phyloP scores from a whole-genome alignment of 2,113 vertebrate genomes.

The Tachysurus vachellii region DNA sequence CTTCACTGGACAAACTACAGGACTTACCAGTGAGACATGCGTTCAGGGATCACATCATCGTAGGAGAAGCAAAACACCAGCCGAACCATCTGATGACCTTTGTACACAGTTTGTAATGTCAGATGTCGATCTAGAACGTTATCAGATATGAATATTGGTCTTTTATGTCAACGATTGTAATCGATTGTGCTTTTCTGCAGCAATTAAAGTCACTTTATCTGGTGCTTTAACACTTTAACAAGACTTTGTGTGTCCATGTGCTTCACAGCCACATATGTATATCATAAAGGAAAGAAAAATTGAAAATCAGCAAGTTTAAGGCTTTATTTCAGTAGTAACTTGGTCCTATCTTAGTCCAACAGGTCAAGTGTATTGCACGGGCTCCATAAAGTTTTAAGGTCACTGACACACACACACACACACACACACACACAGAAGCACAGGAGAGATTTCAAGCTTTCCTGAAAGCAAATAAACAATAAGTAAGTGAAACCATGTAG shows the following conservation, averaged over 20 bases:
- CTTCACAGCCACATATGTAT: neutral
- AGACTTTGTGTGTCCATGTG: neutral
- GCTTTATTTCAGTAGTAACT: neutral
- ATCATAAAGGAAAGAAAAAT: neutral
- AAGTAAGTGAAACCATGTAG: neutral
- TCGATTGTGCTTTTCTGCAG: slow-evolving; percentile 26
- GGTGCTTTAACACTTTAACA: slow-evolving; percentile 26
- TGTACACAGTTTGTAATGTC: slow-evolving; percentile 53
- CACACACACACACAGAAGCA: neutral
- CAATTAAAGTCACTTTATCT: slow-evolving; percentile 27
- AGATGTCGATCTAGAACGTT: slow-evolving; percentile 32
- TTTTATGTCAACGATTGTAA: slow-evolving; percentile 16
- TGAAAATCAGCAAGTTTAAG: neutral
- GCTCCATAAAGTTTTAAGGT: neutral
- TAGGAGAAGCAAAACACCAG: slow-evolving; percentile 32
- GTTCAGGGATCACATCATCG: neutral
- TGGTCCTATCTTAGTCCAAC: neutral
- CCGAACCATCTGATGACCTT: slow-evolving; percentile 26
- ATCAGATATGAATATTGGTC: slow-evolving; percentile 19
- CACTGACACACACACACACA: neutral
- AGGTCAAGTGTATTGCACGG: neutral
- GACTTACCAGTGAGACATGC: slow-evolving; percentile 43
- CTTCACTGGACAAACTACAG: slow-evolving; percentile 51
- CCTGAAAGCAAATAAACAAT: neutral
- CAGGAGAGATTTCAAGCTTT: neutral